Evolutionary conservation across 2,888 invertebrate species (phyloP), one percentile per base, ranked within the genome.

Genomic region (Leptogaster cylindrica): DNA sequence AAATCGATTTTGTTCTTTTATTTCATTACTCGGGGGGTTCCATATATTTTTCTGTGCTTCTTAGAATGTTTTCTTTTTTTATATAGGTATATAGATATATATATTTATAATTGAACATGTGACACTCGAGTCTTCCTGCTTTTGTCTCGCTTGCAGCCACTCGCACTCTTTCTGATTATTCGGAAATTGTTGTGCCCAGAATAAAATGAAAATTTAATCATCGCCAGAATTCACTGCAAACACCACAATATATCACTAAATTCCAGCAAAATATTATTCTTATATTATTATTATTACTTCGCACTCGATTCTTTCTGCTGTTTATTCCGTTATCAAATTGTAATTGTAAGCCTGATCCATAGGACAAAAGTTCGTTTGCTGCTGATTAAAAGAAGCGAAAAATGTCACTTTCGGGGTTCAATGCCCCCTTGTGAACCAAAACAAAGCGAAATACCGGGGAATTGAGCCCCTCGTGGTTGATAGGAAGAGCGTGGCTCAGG

Each of bases 331-430:
- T 52, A 14, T n/a, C 14, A 44, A 44, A 44, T 31, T 52, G 27
- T 52, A 52, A 52, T 33, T 33, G 52, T 31, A 23, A 14, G 12
- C 14, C 44, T 23, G 14, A 39, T 4, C 41, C 61, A 44, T 27
- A 41, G 44, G 18, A 44, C 28, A 10, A 10, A 28, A 46, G 52
- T 52, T 50, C 67, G 51, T 20, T 41, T 33, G 23, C 23, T 41
- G 64, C 46, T 23, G 64, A 66, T 51, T 50, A 33, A 66, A 50
- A 68, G 50, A 28, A 48, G 68, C 68, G 69, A 69, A 67, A 65
- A 65, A 65, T 65, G 52, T 71, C 69, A 71, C 72, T 71, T 72
- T 72, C 70, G 71, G 72, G 71, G 73, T 73, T 73, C 73, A 72
- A 69, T 61, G 72, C 28, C 72, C 73, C 63, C 68, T 44, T 72